Percentiles rank a stretch among this genome's conserved stretches.
phyloP scores from a whole-genome alignment of 1,140 invertebrate genomes.

The Pogonomyrmex californicus region DNA sequence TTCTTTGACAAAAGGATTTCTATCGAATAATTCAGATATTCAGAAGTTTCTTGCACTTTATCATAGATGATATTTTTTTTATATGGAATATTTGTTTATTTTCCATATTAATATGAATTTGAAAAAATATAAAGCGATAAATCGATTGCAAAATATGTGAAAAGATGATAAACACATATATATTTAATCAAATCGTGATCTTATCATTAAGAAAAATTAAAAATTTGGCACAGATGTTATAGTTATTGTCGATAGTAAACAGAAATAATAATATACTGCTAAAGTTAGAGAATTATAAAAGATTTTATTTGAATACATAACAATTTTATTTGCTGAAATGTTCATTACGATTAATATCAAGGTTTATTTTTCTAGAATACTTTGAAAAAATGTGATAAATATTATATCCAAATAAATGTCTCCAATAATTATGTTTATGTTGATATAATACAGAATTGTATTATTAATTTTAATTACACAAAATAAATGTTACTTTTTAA shows the following conservation, averaged over 20 bases:
- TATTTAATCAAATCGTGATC: not conserved
- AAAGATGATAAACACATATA: not conserved
- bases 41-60: not conserved
- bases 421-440: slow-evolving; percentile 21
- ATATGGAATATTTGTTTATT: not conserved
- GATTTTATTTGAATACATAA: not conserved
- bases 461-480: not conserved
- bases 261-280: slow-evolving; percentile 15
- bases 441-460: not conserved
- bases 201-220: slow-evolving; percentile 14
- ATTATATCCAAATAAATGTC: not conserved
- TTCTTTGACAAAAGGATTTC: slow-evolving; percentile 23
- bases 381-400: slow-evolving; percentile 17
- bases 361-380: not conserved
- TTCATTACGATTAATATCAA: not conserved
- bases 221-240: not conserved
- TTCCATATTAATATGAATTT: not conserved
- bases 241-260: not conserved
- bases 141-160: not conserved
- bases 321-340: not conserved
- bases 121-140: not conserved
- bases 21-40: not conserved
- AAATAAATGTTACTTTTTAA: not conserved
- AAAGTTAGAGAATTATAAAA: not conserved
- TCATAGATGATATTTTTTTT: slow-evolving; percentile 9